Percentiles rank a stretch among this genome's conserved stretches.
Conservation (phyloP, 30 jellyfish, hydroid and myxozoan species). For the Aurelia sp. region DNA sequence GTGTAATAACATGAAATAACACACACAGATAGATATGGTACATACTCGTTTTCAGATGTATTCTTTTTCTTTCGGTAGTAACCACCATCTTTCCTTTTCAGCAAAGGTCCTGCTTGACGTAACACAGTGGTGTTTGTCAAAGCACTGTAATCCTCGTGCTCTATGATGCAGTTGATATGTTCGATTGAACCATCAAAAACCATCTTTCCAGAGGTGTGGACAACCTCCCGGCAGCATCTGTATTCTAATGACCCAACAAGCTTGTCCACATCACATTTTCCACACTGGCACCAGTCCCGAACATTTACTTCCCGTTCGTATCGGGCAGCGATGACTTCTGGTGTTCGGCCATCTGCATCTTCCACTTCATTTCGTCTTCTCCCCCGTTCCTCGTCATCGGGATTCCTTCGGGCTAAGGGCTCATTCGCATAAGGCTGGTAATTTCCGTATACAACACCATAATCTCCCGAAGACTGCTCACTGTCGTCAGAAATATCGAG, state of each 20-base stretch:
- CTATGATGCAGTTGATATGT: not conserved
- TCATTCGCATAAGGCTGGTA: constrained; percentile 17
- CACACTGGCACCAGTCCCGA: not conserved
- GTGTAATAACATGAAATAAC: too few relatives aligned
- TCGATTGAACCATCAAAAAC: constrained; percentile 3
- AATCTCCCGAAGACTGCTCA: constrained; percentile 14
- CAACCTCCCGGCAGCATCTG: constrained; percentile 24
- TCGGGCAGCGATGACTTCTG: constrained; percentile 21
- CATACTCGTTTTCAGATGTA: constrained; percentile 21
- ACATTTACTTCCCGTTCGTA: constrained; percentile 14
- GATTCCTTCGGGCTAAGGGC: constrained; percentile 19
- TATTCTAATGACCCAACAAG: too few relatives aligned
- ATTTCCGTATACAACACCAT: constrained; percentile 9
- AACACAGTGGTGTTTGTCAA: constrained; percentile 8
- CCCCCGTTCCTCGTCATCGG: constrained; percentile 6
- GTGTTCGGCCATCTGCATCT: constrained; percentile 15
- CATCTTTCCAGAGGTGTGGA: constrained; percentile 25
- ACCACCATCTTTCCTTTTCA: constrained; percentile 10
- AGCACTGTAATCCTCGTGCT: constrained; percentile 32
- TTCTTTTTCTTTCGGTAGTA: constrained; percentile 12
- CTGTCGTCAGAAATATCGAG: constrained; percentile 1
- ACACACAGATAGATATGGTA: not conserved
- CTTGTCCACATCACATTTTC: too few relatives aligned
- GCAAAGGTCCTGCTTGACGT: constrained; percentile 18
- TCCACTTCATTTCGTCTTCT: constrained; percentile 10